Conservation (phyloP, 2,797 vertebrate genomes). For the Phoxinus dragarum region DNA sequence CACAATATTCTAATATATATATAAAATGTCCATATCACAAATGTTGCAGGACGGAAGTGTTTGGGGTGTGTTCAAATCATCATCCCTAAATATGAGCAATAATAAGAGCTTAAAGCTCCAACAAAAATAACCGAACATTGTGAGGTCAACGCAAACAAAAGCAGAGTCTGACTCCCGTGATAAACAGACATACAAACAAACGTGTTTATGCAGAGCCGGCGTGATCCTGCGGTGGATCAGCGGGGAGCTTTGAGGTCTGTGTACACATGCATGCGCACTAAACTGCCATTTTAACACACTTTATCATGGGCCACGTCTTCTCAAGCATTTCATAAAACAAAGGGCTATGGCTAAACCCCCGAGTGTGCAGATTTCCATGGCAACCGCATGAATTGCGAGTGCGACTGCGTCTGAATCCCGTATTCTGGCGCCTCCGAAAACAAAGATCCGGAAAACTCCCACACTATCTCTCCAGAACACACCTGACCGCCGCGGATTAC, state of each 20-base stretch:
- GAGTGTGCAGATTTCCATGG: constrained; percentile 73
- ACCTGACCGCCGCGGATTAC: constrained; percentile 16
- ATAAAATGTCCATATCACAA: neutral
- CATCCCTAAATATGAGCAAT: neutral
- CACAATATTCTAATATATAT: neutral
- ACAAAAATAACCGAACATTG: neutral
- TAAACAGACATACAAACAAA: neutral
- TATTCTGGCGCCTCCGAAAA: constrained; percentile 48
- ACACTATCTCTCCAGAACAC: constrained; percentile 20
- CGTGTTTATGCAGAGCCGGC: neutral
- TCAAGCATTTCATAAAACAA: constrained; percentile 69
- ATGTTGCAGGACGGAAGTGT: neutral
- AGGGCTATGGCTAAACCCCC: constrained; percentile 63
- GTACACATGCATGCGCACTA: neutral
- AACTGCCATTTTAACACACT: neutral
- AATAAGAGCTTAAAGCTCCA: neutral
- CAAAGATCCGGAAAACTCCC: neutral
- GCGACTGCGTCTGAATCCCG: constrained; percentile 47
- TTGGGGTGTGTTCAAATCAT: neutral
- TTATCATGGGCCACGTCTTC: neutral
- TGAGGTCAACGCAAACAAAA: neutral
- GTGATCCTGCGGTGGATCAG: constrained; percentile 50
- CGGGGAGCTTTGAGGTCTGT: constrained; percentile 12
- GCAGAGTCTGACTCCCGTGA: neutral
- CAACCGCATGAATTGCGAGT: constrained; percentile 68